Evolutionary conservation across 2,888 invertebrate genomes (phyloP).

Genomic region (Poecilobothrus nobilitatus): DNA sequence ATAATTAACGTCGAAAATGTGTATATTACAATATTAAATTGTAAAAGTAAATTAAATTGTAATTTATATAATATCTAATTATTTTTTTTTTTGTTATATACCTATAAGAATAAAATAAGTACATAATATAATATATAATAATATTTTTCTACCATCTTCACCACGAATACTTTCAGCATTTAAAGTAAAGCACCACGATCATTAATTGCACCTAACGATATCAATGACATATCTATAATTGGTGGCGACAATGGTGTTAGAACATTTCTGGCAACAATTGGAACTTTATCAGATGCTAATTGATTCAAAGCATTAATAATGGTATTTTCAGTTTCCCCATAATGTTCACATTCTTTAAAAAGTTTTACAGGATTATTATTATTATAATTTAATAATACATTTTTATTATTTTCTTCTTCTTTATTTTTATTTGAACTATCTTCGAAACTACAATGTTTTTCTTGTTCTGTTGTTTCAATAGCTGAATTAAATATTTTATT

Average conservation of each 20-base stretch:
- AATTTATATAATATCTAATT: no score
- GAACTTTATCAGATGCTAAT: constrained; percentile 50
- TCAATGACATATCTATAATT: constrained; percentile 50
- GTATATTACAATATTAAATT: no score
- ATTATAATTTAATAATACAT: constrained; percentile 20
- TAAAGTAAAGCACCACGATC: constrained; percentile 88
- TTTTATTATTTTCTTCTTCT: constrained; percentile 27
- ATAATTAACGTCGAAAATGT: no score
- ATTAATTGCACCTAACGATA: constrained; percentile 45
- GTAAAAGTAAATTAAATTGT: no score
- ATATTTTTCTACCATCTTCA: constrained; percentile 77
- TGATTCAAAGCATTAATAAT: constrained; percentile 23
- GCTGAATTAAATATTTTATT: constrained; percentile 34
- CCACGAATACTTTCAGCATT: constrained; percentile 91
- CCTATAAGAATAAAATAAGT: no score
- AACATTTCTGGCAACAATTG: constrained; percentile 26
- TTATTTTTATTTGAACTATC: constrained; percentile 31
- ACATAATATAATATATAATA: no score
- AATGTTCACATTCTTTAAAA: constrained; percentile 20
- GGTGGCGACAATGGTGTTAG: constrained; percentile 69
- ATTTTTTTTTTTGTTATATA: no score
- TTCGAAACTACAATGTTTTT: constrained; percentile 32
- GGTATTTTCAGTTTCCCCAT: constrained; percentile 33
- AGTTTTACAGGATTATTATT: constrained; percentile 21
- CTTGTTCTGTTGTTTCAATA: constrained; percentile 22